Base-by-base conservation (phyloP, 2,113 vertebrate genomes). In the Rutilus rutilus region DNA sequence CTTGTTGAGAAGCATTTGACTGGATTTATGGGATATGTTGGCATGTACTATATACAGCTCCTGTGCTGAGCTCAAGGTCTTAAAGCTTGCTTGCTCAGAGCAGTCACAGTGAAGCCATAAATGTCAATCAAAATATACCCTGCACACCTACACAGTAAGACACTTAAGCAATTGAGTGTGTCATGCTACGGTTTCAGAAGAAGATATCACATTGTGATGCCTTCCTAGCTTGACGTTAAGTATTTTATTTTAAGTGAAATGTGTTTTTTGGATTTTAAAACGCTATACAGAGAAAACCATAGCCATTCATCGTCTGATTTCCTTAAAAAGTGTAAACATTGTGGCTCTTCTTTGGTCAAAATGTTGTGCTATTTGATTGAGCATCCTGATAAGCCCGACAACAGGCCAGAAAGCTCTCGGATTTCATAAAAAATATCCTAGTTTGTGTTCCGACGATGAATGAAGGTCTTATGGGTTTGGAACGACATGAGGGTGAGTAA, bases 21-120 rank as follows among this genome's bases (percentile, higher is more conserved):
- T 27, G 59, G 39, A 81, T 81, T 81, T 81, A 65, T 65, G 39
- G 62, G 79, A 82, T 82, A 67, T 21, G 25, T 50, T 33, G 47
- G 25, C 64, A 19, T 52, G 80, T 23, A 71, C 64, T 17, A 39
- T n/a, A 36, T 33, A 71, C 9, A 30, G 64, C 62, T 71, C 64
- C 12, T n/a, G 25, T 52, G 64, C 80, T 39, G 62, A 71, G 64
- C 64, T 82, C 64, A 82, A 82, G 80, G 80, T 82, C 80, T 82
- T 82, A 33, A 71, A 82, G 64, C 80, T 69, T 15, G 27, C 80
- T 81, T 5, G 27, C 79, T 54, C 5, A 21, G 52, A 15, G n/a
- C 79, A 82, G 79, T 69, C 62, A 17, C 50, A 54, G 15, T 9
- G 64, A 52, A 69, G 80, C 64, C 25, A 69, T 71, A 82, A 82